Percentiles rank a stretch among this genome's conserved stretches.
These are phyloP conservation scores for Diglossa cyanea DNA, from an alignment of 2,797 vertebrate species.

Conservation along the genomic window DNA sequence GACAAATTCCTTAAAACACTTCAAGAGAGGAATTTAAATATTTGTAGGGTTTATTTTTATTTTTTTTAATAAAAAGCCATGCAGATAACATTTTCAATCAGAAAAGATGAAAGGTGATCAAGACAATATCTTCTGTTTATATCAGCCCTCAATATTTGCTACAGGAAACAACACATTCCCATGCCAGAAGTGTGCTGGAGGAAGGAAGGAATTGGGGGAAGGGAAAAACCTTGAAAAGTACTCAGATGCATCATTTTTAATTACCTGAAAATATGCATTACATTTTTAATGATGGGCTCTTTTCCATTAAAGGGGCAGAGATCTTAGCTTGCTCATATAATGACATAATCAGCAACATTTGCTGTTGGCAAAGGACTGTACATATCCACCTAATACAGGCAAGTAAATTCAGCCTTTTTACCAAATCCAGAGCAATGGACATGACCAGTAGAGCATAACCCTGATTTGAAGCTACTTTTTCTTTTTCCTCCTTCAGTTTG, in stretches of 20 bases:
- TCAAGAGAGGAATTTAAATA: neutral
- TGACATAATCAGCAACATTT: neutral
- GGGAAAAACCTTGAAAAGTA: constrained; percentile 26
- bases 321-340: neutral
- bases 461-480: neutral
- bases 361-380: neutral
- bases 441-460: neutral
- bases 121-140: neutral
- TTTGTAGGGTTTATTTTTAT: neutral
- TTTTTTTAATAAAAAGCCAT: neutral
- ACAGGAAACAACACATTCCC: constrained; percentile 36
- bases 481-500: neutral
- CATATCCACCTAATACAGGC: neutral
- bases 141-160: constrained; percentile 35
- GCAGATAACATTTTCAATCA: neutral
- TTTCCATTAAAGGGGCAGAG: neutral
- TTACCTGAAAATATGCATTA: neutral
- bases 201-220: constrained; percentile 42
- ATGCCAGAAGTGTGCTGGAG: neutral
- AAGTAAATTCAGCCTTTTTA: neutral
- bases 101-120: neutral
- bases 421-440: neutral
- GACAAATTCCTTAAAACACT: neutral
- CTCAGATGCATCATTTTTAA: neutral
- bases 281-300: neutral